These are phyloP conservation scores for Callipepla squamata DNA, from an alignment of 2,113 vertebrate genomes.

Conservation along the genomic window DNA sequence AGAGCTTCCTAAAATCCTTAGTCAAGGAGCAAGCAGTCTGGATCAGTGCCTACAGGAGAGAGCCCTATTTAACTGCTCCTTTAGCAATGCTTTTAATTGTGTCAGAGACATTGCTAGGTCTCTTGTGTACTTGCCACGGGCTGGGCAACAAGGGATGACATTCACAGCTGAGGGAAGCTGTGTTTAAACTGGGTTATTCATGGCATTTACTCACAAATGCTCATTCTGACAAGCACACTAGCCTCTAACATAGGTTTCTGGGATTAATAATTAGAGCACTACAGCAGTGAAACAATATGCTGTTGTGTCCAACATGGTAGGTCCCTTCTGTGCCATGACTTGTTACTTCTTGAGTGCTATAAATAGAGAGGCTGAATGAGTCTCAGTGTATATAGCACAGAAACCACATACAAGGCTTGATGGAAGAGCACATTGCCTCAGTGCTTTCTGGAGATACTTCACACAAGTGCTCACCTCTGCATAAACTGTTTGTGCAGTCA, in stretches of 20 bases:
- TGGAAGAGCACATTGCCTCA: background rate
- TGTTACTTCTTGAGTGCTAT: background rate
- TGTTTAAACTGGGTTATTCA: background rate
- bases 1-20: background rate
- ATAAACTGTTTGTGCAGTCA: background rate
- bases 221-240: background rate
- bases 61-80: background rate
- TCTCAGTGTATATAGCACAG: background rate
- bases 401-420: background rate
- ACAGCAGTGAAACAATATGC: background rate
- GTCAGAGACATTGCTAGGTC: background rate
- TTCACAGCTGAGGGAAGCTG: background rate
- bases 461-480: background rate
- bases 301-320: background rate
- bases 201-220: conserved; percentile 1
- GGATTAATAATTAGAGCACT: background rate
- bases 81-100: background rate
- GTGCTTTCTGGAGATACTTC: background rate
- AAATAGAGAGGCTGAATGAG: conserved; percentile 14
- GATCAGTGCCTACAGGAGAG: background rate
- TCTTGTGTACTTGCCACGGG: background rate
- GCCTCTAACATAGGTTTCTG: conserved; percentile 3
- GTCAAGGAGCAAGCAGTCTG: background rate
- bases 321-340: background rate
- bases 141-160: background rate